Evolutionary conservation across 2,888 invertebrate species (phyloP), one percentile per base, ranked within the genome.

Genomic region (Caenorhabditis doughertyi): DNA sequence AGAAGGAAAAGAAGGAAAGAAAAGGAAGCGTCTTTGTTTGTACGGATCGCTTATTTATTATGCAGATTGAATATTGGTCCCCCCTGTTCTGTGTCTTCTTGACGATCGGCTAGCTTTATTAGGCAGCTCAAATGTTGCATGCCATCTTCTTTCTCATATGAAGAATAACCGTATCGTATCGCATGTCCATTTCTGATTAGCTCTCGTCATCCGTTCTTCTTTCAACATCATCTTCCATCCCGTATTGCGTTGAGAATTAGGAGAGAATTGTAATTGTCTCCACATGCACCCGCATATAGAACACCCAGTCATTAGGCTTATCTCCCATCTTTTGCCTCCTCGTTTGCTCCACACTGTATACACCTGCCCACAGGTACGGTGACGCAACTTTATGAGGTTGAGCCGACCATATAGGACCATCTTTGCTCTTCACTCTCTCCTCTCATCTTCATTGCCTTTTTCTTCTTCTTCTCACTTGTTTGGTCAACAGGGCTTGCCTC

Each of bases 51-150:
- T 68, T 76, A 81, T 81, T 76, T 81, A 81, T 74, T 81, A 81
- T 81, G 81, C 81, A 81, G 81, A 81, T 81, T 81, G 81, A 76
- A 76, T 80, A 80, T 81, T 73, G 79, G 72, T n/a, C 58, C 71
- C 13, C 51, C 77, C 27, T 44, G 27, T 64, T 35, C 27, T 39
- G 11, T 5, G 39, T 39, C 53, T 53, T 47, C 18, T 39, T 39
- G 32, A 23, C 60, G n/a, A n/a, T n/a, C 23, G 42, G 23, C 29
- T n/a, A 32, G 56, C 58, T 72, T 65, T 71, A 67, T 73, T 74
- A 70, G 74, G 42, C 70, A 8, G 62, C 62, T 74, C 73, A 55
- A 58, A 80, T 68, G 67, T 79, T 71, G 62, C 73, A 80, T 62
- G 67, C 56, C 64, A 27, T 56, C 18, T 29, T 29, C 16, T 18